Evolutionary conservation across 2,888 invertebrate genomes (phyloP).

Genomic region (Muschampia plurimacula): DNA sequence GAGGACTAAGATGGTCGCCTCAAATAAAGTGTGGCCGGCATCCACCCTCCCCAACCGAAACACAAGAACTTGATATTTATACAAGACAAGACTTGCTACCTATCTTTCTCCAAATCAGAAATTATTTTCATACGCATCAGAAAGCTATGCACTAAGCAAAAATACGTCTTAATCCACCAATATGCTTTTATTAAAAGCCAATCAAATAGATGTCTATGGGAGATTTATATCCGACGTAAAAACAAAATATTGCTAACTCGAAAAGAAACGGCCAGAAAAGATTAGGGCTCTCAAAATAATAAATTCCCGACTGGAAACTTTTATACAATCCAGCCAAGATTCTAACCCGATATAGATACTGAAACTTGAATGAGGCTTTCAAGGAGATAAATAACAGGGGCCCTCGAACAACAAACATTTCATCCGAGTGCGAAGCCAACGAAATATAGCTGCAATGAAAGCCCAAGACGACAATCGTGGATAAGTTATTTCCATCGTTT

Average conservation of each 20-base stretch:
- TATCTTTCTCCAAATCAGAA: too few relatives aligned
- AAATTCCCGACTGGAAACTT: constrained; percentile 33
- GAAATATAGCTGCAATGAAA: constrained; percentile 37
- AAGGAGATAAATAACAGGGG: constrained; percentile 34
- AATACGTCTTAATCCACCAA: not conserved
- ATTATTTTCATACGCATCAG: not conserved
- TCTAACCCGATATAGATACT: constrained; percentile 37
- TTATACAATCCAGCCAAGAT: constrained; percentile 30
- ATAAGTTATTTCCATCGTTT: constrained; percentile 46
- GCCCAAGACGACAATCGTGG: constrained; percentile 32
- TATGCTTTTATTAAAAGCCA: constrained; percentile 13
- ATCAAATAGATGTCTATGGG: constrained; percentile 22
- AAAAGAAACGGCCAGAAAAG: constrained; percentile 33
- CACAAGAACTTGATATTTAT: too few relatives aligned
- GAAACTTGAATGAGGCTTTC: constrained; percentile 38
- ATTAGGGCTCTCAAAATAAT: constrained; percentile 36
- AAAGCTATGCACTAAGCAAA: not conserved
- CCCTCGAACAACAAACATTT: constrained; percentile 39
- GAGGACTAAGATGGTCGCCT: too few relatives aligned
- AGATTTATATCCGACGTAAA: constrained; percentile 33
- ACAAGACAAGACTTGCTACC: too few relatives aligned
- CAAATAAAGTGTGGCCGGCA: too few relatives aligned
- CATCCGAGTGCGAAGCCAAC: constrained; percentile 33
- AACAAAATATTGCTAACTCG: constrained; percentile 36
- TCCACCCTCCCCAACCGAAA: too few relatives aligned